Base-by-base conservation (phyloP, 2,888 invertebrate species). In the Deladenus siricidicola region DNA sequence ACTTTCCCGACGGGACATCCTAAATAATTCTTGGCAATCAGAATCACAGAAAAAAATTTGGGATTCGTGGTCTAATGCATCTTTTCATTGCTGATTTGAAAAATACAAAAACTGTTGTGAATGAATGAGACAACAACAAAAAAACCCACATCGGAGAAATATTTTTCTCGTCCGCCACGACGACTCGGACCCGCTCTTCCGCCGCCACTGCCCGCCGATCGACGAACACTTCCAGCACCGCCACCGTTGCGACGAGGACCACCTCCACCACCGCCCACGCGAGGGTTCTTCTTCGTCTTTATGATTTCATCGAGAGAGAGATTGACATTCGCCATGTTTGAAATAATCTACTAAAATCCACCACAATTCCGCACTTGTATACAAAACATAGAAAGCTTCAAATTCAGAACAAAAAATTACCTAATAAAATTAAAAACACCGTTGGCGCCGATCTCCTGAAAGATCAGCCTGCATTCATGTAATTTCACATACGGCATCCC, bases 1-100 rank as follows among this genome's bases (percentile, higher is more conserved):
- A 61, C n/a, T 58, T 44, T 23, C 62, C 62, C 1, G 52, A 26
- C n/a, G 62, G 62, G 14, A 52, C 57, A 24, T 61, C 62, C 62
- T 61, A 61, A 60, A 19, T 19, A 39, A 3, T 24, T 19, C 28
- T 14, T 23, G 4, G n/a, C 44, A 17, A 55, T 17, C 26, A 50
- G 26, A 42, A 42, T n/a, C n/a, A n/a, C n/a, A n/a, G n/a, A n/a
- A n/a, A n/a, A n/a, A n/a, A n/a, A n/a, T n/a, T n/a, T n/a, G n/a
- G n/a, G n/a, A n/a, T n/a, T n/a, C n/a, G n/a, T n/a, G n/a, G n/a
- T n/a, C n/a, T n/a, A n/a, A n/a, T n/a, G n/a, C n/a, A n/a, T n/a
- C n/a, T n/a, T n/a, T n/a, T n/a, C n/a, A n/a, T n/a, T n/a, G n/a
- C n/a, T n/a, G n/a, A n/a, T 34, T 34, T 14, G 39, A 34, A 10